Evolutionary conservation across 92 coral and sea anemone species (phyloP), one percentile per base, ranked within the genome.

Genomic region (Zoanthus sociatus): DNA sequence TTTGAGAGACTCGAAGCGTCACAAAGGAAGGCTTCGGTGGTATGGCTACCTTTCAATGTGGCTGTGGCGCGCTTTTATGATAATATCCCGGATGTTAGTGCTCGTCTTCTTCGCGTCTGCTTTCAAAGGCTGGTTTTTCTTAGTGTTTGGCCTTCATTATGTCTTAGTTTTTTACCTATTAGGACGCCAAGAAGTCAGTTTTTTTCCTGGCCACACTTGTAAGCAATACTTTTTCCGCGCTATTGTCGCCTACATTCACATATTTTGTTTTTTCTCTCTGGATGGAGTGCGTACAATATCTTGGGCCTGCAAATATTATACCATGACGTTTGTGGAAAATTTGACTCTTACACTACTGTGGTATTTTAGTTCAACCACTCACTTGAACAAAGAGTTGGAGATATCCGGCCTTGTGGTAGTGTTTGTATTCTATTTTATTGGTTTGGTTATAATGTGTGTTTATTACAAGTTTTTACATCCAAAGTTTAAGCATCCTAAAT

Each of bases 51-150:
- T 93, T 7, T 89, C 98, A 12, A 94, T 94, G 92, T 91, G 94
- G 94, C 66, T 93, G 8, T 94, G 98, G 98, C 90, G 95, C 0
- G 94, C 95, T 31, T 89, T 89, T 37, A 94, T 94, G 98, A 78
- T 94, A 9, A 83, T 83, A 54, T 94, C 98, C 18, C 94, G 98
- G 32, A 85, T 94, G 58, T 83, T 94, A 20, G 84, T 90, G 12
- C 95, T 94, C 0, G 98, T 94, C 16, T 94, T 94, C 87, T 94
- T 94, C 55, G 92, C 98, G 51, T 88, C 94, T 15, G 95, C 92
- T 68, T 94, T 93, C 88, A 86, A 89, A 46, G 79, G 86, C 7
- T 94, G 94, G 93, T 94, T 93, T 78, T 94, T 94, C 55, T 10
- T 90, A 10, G 98, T 88, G 16, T 66, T 94, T 16, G 78, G 37